phyloP scores from a whole-genome alignment of 2,888 invertebrate genomes.

The Bhutanitis thaidina region DNA sequence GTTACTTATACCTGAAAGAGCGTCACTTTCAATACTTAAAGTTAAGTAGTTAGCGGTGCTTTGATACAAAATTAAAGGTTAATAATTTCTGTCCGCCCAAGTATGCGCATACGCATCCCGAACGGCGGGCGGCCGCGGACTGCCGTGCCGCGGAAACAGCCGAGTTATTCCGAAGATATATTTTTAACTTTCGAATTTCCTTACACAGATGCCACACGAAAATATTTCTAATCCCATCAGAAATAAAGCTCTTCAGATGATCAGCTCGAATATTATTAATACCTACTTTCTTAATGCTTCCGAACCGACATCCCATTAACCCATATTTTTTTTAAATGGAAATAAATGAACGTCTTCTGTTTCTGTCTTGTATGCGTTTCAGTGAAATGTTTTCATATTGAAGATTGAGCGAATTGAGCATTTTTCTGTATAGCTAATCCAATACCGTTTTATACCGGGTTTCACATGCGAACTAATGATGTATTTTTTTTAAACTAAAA shows the following conservation, averaged over 20 bases:
- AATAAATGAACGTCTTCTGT: constrained; percentile 43
- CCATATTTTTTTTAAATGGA: constrained; percentile 57
- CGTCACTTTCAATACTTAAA: background rate
- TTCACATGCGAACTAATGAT: no score
- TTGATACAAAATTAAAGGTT: constrained; percentile 6
- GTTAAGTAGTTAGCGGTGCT: background rate
- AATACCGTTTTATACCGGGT: no score
- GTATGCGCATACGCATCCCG: constrained; percentile 51
- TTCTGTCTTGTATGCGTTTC: constrained; percentile 34
- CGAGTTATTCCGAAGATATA: constrained; percentile 62
- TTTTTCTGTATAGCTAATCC: constrained; percentile 6
- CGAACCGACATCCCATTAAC: constrained; percentile 63
- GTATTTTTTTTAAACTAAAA: no score
- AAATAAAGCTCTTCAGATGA: constrained; percentile 20
- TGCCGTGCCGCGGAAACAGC: constrained; percentile 47
- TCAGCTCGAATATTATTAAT: constrained; percentile 29
- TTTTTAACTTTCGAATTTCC: constrained; percentile 64
- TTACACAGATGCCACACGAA: constrained; percentile 26
- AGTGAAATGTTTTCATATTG: constrained; percentile 21
- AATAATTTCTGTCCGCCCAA: constrained; percentile 41
- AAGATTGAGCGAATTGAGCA: no score
- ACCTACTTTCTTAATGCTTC: constrained; percentile 56
- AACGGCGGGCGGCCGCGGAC: constrained; percentile 65
- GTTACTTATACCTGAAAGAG: background rate
- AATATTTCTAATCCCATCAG: constrained; percentile 11